phyloP scores from a whole-genome alignment of 2,113 vertebrate species.

The Sprattus sprattus region DNA sequence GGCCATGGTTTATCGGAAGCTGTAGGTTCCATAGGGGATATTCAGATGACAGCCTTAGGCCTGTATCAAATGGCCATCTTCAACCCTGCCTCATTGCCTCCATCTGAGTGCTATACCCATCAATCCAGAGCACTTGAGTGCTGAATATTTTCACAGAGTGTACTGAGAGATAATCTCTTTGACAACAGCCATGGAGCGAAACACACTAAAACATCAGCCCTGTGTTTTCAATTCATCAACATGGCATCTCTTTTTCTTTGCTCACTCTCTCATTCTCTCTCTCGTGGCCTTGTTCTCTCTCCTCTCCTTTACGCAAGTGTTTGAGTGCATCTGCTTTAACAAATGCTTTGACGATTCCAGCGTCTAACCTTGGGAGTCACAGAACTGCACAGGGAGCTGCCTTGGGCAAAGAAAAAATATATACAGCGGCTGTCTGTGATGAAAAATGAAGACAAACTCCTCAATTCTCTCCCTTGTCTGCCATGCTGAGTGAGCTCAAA shows the following conservation, averaged over 20 bases:
- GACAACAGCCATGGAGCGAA: conserved; percentile 61
- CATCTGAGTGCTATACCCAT: conserved; percentile 68
- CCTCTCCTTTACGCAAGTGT: conserved; percentile 16
- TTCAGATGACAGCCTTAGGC: conserved; percentile 85
- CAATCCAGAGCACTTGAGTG: conserved; percentile 66
- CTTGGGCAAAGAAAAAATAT: conserved; percentile 30
- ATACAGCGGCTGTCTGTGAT: background rate
- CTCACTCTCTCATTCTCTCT: conserved; percentile 67
- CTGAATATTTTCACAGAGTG: conserved; percentile 77
- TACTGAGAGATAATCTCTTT: conserved; percentile 63
- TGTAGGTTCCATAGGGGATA: conserved; percentile 79
- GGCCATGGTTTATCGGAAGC: conserved; percentile 28
- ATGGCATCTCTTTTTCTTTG: conserved; percentile 60
- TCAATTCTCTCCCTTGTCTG: conserved; percentile 4
- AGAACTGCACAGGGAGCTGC: background rate
- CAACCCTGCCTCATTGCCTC: conserved; percentile 75
- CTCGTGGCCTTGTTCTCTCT: conserved; percentile 59
- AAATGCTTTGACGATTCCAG: conserved; percentile 4
- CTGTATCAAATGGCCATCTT: conserved; percentile 83
- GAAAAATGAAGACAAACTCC: background rate
- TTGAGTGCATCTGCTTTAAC: conserved; percentile 15
- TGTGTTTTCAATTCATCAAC: conserved; percentile 78
- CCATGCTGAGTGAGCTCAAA: background rate
- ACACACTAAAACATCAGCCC: conserved; percentile 58
- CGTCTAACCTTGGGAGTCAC: conserved; percentile 22